These are phyloP conservation scores for Portunus trituberculatus DNA, from an alignment of 1,140 invertebrate genomes.

Conservation along the genomic window DNA sequence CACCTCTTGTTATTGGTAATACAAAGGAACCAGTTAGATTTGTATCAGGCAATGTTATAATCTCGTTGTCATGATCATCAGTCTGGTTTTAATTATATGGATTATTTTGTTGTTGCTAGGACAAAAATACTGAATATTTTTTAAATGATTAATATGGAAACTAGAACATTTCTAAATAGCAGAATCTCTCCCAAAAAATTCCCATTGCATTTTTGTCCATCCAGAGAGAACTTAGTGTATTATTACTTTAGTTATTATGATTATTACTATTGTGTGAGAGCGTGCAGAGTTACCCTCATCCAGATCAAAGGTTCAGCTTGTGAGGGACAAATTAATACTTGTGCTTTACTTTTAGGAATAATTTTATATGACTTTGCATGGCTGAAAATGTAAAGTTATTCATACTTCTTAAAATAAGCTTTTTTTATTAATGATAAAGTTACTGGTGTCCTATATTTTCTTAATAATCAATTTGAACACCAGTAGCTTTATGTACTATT, in stretches of 20 bases:
- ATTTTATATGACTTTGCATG: neutral
- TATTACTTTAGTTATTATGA: neutral
- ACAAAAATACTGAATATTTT: too few species aligned
- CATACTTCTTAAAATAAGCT: constrained; percentile 37
- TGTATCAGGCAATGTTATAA: too few species aligned
- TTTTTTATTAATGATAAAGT: constrained; percentile 39
- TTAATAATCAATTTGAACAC: constrained; percentile 46
- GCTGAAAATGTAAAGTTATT: constrained; percentile 21
- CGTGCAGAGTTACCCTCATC: neutral
- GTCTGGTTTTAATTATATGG: too few species aligned
- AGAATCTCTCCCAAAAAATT: too few species aligned
- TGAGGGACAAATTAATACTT: neutral
- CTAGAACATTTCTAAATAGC: too few species aligned
- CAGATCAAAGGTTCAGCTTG: constrained; percentile 31
- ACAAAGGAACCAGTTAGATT: too few species aligned
- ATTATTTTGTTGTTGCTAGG: too few species aligned
- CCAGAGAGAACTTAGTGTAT: neutral
- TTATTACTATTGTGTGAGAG: neutral
- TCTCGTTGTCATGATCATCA: too few species aligned
- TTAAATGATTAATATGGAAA: too few species aligned
- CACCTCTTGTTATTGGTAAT: too few species aligned
- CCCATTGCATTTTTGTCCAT: neutral
- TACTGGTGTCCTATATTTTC: constrained; percentile 56
- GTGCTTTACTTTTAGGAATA: constrained; percentile 44
- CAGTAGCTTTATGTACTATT: constrained; percentile 23